Evolutionary conservation across 23 tunicate genomes (phyloP), one percentile per base, ranked within the genome.

Genomic region (Halocynthia aurantium): DNA sequence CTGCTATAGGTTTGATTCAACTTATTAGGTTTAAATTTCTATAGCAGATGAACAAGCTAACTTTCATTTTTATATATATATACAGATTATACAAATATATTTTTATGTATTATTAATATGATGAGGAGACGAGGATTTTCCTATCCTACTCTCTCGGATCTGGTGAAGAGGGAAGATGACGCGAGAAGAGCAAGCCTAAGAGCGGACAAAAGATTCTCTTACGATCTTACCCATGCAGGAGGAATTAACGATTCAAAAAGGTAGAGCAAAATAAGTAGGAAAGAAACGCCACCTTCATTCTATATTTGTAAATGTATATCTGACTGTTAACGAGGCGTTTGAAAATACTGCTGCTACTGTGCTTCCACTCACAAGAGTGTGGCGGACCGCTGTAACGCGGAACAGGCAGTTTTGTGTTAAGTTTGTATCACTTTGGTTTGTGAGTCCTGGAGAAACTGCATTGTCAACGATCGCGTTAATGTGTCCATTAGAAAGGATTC

Each of bases 141-240:
- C 8, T 53, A 11, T 8, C 78, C 78, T 10, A 74, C 78, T 8
- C 19, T 74, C 21, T 53, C 64, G 10, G 78, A 53, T 50, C 17
- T 74, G 50, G 78, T 74, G 15, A 53, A 54, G 56, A 20, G 78
- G 31, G 78, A 74, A 74, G 78, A 74, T 54, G 78, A 74, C 18
- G 56, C 19, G 31, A 53, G 78, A 54, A 55, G 78, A 54, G 78
- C 78, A 74, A 74, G 50, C 56, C 55, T 51, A n/a, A 53, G 78
- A 52, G 78, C 78, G 9, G 78, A 74, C 15, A 64, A 44, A 10
- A 55, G 57, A 54, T 51, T 74, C 22, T 17, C 63, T 20, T 44
- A 54, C 8, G 50, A 56, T 21, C 13, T n/a, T 4, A 15, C 31
- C 8, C 63, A 74, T 1, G 60, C 78, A 13, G 78, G 78, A 12